Conservation (phyloP, 2,888 invertebrate species). For the Polyploca ridens region DNA sequence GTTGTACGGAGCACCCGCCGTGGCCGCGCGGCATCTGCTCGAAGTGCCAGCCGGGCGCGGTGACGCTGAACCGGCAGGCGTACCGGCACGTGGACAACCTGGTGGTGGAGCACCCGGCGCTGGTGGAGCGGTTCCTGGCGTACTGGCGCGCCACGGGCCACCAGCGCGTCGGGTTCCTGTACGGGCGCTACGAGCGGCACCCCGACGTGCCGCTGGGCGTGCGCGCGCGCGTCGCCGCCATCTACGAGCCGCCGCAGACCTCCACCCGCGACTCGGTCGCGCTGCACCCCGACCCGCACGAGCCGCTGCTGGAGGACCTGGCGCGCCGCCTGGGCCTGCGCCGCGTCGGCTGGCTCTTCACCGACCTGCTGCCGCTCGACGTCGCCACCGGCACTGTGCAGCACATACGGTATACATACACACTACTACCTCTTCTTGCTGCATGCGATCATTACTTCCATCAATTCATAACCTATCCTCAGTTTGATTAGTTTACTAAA, state of each 20-base stretch:
- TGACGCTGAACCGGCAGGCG: constrained; percentile 96
- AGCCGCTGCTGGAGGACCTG: constrained; percentile 89
- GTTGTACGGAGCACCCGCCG: constrained; percentile 98
- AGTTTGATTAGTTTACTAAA: too few relatives aligned
- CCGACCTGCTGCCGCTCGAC: constrained; percentile 96
- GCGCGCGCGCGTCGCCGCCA: constrained; percentile 94
- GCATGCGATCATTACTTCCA: too few relatives aligned
- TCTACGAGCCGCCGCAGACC: constrained; percentile 99
- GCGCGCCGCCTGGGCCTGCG: constrained; percentile 91
- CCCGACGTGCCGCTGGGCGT: constrained; percentile 87
- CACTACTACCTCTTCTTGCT: too few relatives aligned
- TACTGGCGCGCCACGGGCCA: constrained; percentile 98
- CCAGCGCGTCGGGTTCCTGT: constrained; percentile 97
- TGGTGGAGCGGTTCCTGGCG: constrained; percentile 98
- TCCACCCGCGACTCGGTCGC: constrained; percentile 88
- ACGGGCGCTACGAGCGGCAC: constrained; percentile 96
- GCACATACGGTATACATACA: constrained; percentile 81
- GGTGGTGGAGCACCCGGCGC: constrained; percentile 96
- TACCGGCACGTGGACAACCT: constrained; percentile 99
- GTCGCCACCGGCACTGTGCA: constrained; percentile 92
- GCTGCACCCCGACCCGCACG: constrained; percentile 87
- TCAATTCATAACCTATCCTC: too few relatives aligned
- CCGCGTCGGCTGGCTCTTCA: constrained; percentile 98
- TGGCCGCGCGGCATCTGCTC: constrained; percentile 99
- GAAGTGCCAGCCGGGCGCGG: constrained; percentile 98